These are phyloP conservation scores for Pan troglodytes DNA, from an alignment of 2,113 vertebrate species.

Conservation along the genomic window DNA sequence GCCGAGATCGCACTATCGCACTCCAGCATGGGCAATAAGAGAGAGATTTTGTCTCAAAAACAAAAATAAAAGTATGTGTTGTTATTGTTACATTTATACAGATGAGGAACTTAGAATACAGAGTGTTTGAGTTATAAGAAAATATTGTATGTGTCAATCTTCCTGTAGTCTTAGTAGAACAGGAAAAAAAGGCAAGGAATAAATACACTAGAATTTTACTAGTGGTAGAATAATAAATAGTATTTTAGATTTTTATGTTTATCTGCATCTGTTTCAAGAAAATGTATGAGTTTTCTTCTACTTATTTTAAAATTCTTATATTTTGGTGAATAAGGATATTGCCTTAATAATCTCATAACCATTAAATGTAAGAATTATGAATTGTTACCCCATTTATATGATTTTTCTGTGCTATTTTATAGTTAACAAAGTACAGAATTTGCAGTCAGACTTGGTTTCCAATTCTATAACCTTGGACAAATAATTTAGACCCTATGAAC, in stretches of 20 bases:
- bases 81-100: slow-evolving; percentile 6
- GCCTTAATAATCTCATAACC: background rate
- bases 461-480: background rate
- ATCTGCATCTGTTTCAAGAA: background rate
- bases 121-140: background rate
- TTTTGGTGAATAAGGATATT: background rate
- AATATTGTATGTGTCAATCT: background rate
- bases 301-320: background rate
- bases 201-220: slow-evolving; percentile 10
- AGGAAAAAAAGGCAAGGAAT: background rate
- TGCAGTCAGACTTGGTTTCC: background rate
- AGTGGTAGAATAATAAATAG: background rate
- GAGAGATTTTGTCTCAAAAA: too few relatives aligned
- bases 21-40: too few relatives aligned
- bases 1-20: too few relatives aligned
- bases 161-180: background rate
- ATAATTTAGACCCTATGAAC: background rate
- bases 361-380: background rate
- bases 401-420: background rate
- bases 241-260: background rate
- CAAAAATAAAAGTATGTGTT: background rate
- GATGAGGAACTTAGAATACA: background rate
- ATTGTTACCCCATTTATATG: background rate
- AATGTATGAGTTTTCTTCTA: background rate
- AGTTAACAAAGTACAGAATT: background rate